Percentiles rank a stretch among this genome's conserved stretches.
phyloP scores from a whole-genome alignment of 2,888 invertebrate species.

The Macaria notata region DNA sequence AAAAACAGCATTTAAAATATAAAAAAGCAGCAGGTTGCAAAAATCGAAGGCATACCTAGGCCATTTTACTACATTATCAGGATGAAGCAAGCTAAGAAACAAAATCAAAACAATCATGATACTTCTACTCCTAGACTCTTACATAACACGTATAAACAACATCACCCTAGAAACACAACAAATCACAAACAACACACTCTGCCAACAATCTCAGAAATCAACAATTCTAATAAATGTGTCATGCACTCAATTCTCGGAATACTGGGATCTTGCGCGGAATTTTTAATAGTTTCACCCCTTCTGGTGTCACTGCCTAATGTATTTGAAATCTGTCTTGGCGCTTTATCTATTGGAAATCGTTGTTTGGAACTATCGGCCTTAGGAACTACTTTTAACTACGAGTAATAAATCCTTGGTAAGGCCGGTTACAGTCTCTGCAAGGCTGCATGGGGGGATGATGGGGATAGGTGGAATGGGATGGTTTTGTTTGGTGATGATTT shows the following conservation, averaged over 20 bases:
- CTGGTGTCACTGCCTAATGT: constrained; percentile 70
- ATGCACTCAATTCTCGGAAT: constrained; percentile 57
- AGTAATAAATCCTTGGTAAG: constrained; percentile 76
- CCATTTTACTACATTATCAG: too few relatives aligned
- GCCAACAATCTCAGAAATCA: constrained; percentile 35
- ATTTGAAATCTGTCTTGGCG: constrained; percentile 78
- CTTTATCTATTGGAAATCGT: constrained; percentile 79
- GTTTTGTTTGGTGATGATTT: background rate
- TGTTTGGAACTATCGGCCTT: constrained; percentile 77
- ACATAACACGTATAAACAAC: background rate
- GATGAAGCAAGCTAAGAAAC: too few relatives aligned
- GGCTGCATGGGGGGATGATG: constrained; percentile 60
- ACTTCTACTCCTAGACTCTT: too few relatives aligned
- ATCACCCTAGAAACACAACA: constrained; percentile 6
- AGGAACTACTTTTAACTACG: constrained; percentile 77
- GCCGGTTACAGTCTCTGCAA: constrained; percentile 60
- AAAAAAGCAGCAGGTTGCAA: too few relatives aligned
- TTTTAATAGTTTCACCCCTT: constrained; percentile 74
- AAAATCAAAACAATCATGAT: too few relatives aligned
- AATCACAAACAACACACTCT: constrained; percentile 14
- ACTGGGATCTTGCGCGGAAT: constrained; percentile 57
- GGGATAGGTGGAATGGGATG: constrained; percentile 33
- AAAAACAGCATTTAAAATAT: too few relatives aligned
- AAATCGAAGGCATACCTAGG: too few relatives aligned
- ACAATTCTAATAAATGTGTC: constrained; percentile 67